Evolutionary conservation across 2,888 invertebrate species (phyloP).

Genomic region (Ellobium chinense): DNA sequence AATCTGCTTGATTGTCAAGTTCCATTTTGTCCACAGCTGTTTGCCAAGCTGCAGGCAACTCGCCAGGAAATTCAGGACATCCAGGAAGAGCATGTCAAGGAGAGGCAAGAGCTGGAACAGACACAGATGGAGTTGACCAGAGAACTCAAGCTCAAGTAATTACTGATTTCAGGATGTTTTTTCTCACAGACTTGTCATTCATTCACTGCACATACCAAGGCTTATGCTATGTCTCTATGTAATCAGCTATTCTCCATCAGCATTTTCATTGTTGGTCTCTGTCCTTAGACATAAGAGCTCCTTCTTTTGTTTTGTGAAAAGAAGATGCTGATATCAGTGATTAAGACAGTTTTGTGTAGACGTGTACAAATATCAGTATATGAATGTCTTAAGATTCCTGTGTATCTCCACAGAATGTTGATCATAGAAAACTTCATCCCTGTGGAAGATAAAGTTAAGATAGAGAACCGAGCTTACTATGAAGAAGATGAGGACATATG

Average conservation of each 20-base stretch:
- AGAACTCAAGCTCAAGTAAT: slow-evolving; percentile 92
- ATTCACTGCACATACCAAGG: no score
- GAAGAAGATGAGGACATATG: slow-evolving; percentile 92
- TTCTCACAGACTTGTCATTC: no score
- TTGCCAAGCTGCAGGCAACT: slow-evolving; percentile 87
- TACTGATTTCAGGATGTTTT: no score
- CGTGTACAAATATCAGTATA: no score
- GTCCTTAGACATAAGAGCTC: no score
- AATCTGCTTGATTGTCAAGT: background rate
- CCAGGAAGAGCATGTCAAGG: slow-evolving; percentile 92
- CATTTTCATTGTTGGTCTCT: no score
- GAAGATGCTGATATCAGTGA: no score
- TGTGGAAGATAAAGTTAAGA: slow-evolving; percentile 86
- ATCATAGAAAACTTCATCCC: slow-evolving; percentile 80
- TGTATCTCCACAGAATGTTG: slow-evolving; percentile 72
- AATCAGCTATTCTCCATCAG: no score
- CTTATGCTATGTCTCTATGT: no score
- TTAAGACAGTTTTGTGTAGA: no score
- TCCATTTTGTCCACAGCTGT: slow-evolving; percentile 81
- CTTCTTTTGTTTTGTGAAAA: no score
- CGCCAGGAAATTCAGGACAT: slow-evolving; percentile 90
- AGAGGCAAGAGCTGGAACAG: slow-evolving; percentile 94
- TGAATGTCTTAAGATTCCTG: no score
- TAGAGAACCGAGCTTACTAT: slow-evolving; percentile 86
- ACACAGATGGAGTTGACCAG: slow-evolving; percentile 93